A percentile compares a stretch with the other conserved stretches of the same genome.
These are phyloP conservation scores for Yasuhikotakia modesta DNA, from an alignment of 2,797 vertebrate species.

Conservation along the genomic window DNA sequence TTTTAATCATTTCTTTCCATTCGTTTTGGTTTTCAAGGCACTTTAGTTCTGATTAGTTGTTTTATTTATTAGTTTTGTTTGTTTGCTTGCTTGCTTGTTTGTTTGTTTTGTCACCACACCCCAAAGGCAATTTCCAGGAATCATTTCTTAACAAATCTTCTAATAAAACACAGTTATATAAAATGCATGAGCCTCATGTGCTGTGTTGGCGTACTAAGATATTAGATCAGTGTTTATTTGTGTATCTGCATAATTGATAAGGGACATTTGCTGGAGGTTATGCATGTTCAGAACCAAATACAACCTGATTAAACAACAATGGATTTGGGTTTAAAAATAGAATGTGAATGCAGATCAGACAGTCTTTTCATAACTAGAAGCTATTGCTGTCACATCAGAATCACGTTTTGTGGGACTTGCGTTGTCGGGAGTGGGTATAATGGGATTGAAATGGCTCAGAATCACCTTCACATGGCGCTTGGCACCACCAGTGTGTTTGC, in stretches of 20 bases:
- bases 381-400: neutral
- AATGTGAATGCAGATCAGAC: neutral
- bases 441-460: conserved; percentile 15
- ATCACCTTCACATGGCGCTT: conserved; percentile 11
- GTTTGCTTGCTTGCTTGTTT: neutral
- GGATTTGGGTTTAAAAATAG: conserved; percentile 10
- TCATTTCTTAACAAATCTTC: neutral
- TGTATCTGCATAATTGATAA: conserved; percentile 85
- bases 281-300: neutral
- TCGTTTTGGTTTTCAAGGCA: neutral
- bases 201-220: conserved; percentile 6
- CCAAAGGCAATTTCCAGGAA: neutral
- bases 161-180: conserved; percentile 10
- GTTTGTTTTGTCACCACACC: neutral
- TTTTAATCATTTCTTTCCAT: neutral
- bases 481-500: conserved; percentile 21
- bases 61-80: neutral
- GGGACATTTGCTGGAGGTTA: conserved; percentile 61
- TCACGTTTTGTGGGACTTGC: conserved; percentile 1
- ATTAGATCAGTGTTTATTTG: conserved; percentile 86
- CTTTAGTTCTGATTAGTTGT: no score
- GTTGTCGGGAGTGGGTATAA: conserved; percentile 5
- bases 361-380: neutral
- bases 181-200: conserved; percentile 22
- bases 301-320: neutral